Percentiles rank a stretch among this genome's conserved stretches.
Conservation (phyloP, 1,140 invertebrate genomes). For the Cheumatopsyche charites region DNA sequence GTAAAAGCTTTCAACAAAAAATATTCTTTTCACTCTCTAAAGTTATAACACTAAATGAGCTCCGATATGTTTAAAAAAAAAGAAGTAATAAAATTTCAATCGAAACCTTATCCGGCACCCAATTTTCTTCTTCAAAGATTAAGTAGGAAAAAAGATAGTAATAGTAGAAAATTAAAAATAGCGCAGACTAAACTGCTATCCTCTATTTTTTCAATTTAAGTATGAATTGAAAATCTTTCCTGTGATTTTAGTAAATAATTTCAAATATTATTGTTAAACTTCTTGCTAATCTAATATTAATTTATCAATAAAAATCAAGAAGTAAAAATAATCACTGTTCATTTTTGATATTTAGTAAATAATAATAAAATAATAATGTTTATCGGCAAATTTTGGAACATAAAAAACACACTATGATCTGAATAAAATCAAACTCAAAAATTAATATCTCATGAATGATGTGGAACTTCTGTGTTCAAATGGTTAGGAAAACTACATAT, state of each 20-base stretch:
- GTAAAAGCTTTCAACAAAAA: no score
- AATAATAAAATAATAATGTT: neutral
- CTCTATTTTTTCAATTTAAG: slow-evolving; percentile 19
- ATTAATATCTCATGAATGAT: no score
- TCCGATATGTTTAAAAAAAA: no score
- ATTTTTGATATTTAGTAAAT: neutral
- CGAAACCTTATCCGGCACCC: slow-evolving; percentile 14
- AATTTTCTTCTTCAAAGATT: slow-evolving; percentile 12
- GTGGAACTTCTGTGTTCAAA: no score
- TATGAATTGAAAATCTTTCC: slow-evolving; percentile 31
- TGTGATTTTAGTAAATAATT: slow-evolving; percentile 38
- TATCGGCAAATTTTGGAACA: neutral
- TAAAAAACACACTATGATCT: no score
- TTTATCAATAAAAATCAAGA: neutral
- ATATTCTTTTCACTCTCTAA: no score
- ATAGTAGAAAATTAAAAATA: slow-evolving; percentile 15
- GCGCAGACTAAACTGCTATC: slow-evolving; percentile 5
- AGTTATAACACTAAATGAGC: no score
- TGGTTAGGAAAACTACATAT: no score
- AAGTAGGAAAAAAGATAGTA: slow-evolving; percentile 11
- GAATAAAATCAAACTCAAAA: no score
- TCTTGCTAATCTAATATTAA: no score
- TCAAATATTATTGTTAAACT: neutral
- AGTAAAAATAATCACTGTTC: neutral
- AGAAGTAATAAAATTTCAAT: no score